phyloP scores from a whole-genome alignment of 2,113 vertebrate species.

The Pseudois nayaur region DNA sequence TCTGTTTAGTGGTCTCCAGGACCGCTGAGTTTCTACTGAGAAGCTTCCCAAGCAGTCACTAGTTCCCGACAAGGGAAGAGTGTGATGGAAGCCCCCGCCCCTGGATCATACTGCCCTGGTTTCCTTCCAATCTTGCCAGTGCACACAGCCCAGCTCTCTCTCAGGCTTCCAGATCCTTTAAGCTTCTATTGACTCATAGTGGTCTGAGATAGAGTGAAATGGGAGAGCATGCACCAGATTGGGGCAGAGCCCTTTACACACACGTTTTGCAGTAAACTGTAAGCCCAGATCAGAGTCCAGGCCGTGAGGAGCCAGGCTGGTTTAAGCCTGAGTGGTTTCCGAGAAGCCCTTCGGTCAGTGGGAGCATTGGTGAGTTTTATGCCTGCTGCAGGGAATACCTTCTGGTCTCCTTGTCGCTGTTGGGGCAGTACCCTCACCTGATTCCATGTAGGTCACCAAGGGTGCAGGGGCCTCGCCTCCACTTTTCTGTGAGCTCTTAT shows the following conservation, averaged over 20 bases:
- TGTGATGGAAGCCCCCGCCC: neutral
- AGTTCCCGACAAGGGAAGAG: neutral
- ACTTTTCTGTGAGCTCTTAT: neutral
- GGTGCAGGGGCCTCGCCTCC: neutral
- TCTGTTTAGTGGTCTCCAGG: neutral
- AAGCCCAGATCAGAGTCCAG: slow-evolving; percentile 23
- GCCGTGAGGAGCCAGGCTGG: neutral
- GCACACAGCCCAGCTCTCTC: neutral
- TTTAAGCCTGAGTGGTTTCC: neutral
- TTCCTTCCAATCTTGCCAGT: neutral
- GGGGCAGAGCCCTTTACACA: neutral
- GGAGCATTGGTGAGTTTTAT: neutral
- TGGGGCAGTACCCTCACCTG: neutral
- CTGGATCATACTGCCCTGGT: too few species aligned
- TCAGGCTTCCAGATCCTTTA: neutral
- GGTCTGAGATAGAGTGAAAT: neutral
- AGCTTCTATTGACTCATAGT: neutral
- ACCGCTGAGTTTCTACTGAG: neutral
- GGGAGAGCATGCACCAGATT: neutral
- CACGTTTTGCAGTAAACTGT: neutral
- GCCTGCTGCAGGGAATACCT: neutral
- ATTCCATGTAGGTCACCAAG: neutral
- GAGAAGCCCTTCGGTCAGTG: neutral
- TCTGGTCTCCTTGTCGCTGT: neutral
- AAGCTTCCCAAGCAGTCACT: neutral